Conservation (phyloP, 1,140 invertebrate genomes). For the Amyelois transitella region DNA sequence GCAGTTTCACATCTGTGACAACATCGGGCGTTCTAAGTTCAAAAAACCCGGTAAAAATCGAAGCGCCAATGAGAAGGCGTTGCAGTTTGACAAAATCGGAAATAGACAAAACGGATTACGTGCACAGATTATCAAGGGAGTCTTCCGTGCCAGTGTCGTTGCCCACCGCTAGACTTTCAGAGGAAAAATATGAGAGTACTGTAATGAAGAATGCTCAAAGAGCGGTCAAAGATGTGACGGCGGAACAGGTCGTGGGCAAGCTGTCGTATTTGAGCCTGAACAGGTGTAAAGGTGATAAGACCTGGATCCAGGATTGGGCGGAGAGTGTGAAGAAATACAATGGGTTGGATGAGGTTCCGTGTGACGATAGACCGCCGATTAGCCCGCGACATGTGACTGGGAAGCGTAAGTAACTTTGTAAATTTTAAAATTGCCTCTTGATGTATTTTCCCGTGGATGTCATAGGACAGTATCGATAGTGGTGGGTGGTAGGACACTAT, state of each 20-base stretch:
- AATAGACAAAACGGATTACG: conserved; percentile 76
- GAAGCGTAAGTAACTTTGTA: conserved; percentile 49
- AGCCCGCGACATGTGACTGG: conserved; percentile 42
- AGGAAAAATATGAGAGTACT: conserved; percentile 57
- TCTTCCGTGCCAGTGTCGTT: conserved; percentile 53
- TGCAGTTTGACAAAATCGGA: conserved; percentile 78
- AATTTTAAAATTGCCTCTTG: conserved; percentile 1
- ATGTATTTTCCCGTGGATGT: no score
- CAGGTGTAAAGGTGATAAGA: conserved; percentile 69
- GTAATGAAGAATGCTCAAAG: conserved; percentile 58
- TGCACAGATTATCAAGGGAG: conserved; percentile 61
- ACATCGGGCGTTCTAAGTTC: conserved; percentile 77
- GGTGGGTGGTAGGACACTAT: no score
- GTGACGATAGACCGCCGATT: conserved; percentile 43
- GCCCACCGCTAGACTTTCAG: conserved; percentile 47
- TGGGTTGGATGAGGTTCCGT: conserved; percentile 20
- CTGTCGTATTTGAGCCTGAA: conserved; percentile 68
- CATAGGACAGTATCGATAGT: no score
- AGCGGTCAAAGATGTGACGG: conserved; percentile 32
- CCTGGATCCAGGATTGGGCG: conserved; percentile 73
- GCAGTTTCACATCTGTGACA: conserved; percentile 77
- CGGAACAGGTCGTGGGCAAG: conserved; percentile 61
- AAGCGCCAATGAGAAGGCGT: conserved; percentile 38
- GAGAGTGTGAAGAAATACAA: conserved; percentile 72
- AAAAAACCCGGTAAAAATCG: conserved; percentile 43